phyloP scores from a whole-genome alignment of 2,113 vertebrate genomes.

The Tragulus kanchil region DNA sequence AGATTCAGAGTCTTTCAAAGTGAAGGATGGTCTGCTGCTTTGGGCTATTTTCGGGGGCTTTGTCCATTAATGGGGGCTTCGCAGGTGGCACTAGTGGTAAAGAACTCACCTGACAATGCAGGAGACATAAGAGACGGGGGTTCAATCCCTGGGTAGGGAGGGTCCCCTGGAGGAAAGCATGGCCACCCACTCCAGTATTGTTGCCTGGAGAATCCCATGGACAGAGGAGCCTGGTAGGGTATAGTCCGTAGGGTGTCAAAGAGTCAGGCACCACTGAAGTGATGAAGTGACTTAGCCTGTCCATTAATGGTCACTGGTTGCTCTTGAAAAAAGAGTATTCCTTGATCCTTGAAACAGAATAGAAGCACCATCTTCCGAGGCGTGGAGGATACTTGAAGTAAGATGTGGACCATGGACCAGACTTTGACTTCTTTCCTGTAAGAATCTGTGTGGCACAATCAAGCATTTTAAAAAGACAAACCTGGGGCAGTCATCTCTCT shows the following conservation, averaged over 20 bases:
- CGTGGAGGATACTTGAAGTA: not conserved
- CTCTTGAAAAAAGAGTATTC: not conserved
- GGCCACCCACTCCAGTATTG: too few species aligned
- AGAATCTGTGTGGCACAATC: not conserved
- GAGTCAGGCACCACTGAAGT: too few species aligned
- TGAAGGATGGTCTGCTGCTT: not conserved
- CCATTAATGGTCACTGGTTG: too few species aligned
- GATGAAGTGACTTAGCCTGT: too few species aligned
- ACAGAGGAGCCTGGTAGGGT: too few species aligned
- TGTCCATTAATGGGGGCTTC: not conserved
- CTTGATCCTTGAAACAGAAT: not conserved
- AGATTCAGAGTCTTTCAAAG: not conserved
- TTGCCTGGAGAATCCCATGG: too few species aligned
- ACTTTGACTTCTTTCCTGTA: not conserved
- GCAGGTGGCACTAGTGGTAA: too few species aligned
- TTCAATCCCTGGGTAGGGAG: too few species aligned
- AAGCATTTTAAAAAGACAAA: not conserved
- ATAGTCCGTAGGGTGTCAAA: too few species aligned
- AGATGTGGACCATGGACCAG: accelerated
- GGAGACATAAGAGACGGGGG: too few species aligned
- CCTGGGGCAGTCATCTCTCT: not conserved
- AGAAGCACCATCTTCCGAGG: not conserved
- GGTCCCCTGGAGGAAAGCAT: too few species aligned
- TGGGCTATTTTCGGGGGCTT: not conserved
- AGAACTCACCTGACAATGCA: too few species aligned